These are phyloP conservation scores for Cyprinus carpio DNA, from an alignment of 2,113 vertebrate genomes.

Conservation along the genomic window DNA sequence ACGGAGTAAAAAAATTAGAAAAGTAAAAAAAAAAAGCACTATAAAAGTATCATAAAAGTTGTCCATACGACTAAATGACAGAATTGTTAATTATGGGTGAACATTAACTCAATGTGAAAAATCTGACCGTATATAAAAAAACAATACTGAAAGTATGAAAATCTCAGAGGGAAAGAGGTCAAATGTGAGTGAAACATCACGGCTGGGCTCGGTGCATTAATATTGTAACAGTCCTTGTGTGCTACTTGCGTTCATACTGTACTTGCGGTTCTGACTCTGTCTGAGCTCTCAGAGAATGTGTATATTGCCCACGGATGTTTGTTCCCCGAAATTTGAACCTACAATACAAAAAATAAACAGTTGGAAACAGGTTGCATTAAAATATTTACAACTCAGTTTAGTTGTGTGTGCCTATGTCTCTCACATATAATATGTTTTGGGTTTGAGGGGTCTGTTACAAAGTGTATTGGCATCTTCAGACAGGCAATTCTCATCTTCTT, in stretches of 20 bases:
- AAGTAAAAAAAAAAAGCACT: no score
- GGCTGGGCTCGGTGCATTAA: neutral
- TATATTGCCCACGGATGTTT: slow-evolving; percentile 87
- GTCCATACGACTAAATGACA: no score
- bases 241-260: slow-evolving; percentile 77
- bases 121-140: no score
- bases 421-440: slow-evolving; percentile 90
- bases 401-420: slow-evolving; percentile 64
- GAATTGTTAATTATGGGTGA: no score
- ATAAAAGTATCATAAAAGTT: no score
- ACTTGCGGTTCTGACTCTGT: slow-evolving; percentile 89
- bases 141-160: neutral
- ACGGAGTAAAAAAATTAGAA: no score
- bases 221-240: neutral
- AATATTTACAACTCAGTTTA: neutral
- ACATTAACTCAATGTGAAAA: no score
- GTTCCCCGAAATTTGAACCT: slow-evolving; percentile 98
- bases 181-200: neutral
- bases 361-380: slow-evolving; percentile 17
- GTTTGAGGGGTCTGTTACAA: slow-evolving; percentile 95
- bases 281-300: slow-evolving; percentile 87
- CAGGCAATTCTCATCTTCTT: slow-evolving; percentile 80
- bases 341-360: slow-evolving; percentile 57
- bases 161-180: neutral
- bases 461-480: slow-evolving; percentile 76